These are phyloP conservation scores for Paratrypauchen microcephalus DNA, from an alignment of 2,797 vertebrate species.

Conservation along the genomic window DNA sequence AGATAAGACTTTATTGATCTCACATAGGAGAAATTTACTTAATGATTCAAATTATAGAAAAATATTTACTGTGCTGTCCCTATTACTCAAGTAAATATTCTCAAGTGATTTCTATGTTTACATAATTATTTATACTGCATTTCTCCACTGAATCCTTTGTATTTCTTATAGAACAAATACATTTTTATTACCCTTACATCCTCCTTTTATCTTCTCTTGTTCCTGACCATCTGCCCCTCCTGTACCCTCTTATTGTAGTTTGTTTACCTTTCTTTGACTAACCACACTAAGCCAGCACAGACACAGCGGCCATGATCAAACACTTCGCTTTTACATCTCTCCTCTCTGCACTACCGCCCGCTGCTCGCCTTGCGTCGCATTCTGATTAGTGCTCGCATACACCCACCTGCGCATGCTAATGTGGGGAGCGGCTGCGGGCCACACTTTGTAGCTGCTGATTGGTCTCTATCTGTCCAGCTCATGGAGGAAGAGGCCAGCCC, in stretches of 20 bases:
- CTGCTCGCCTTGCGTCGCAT: constrained; percentile 25
- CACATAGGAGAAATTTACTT: no score
- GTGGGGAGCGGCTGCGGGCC: constrained; percentile 30
- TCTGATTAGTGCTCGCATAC: constrained; percentile 48
- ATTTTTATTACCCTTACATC: background rate
- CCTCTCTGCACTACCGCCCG: background rate
- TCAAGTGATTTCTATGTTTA: no score
- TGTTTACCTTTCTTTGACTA: background rate
- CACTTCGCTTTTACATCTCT: background rate
- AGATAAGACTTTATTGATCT: no score
- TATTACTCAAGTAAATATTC: no score
- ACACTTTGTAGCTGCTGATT: constrained; percentile 65
- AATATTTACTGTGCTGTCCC: no score
- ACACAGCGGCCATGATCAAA: background rate
- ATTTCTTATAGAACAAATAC: no score
- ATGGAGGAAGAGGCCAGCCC: constrained; percentile 51
- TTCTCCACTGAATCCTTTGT: no score
- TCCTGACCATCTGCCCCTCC: background rate
- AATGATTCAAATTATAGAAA: no score
- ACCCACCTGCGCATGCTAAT: constrained; percentile 66
- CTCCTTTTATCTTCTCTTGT: background rate
- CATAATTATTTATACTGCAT: no score
- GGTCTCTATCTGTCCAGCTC: constrained; percentile 70
- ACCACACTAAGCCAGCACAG: background rate
- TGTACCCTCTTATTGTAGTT: no score